These are phyloP conservation scores for Apodemia hepburni DNA, from an alignment of 2,888 invertebrate genomes.

Conservation along the genomic window DNA sequence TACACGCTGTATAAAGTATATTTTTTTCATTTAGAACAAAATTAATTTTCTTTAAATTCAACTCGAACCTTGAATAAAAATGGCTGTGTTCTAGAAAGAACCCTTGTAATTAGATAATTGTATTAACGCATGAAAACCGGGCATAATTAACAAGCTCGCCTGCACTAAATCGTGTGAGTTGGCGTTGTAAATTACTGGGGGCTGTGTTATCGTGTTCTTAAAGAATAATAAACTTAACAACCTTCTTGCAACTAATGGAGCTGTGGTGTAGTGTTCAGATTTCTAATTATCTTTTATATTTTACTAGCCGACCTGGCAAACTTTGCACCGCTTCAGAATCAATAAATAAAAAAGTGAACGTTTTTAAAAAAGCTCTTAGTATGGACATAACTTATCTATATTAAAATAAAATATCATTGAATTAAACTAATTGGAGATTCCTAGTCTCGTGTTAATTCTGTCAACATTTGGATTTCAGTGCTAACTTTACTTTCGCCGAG, in stretches of 20 bases:
- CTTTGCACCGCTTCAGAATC: too few relatives aligned
- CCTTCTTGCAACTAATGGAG: constrained; percentile 25
- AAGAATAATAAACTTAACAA: constrained; percentile 28
- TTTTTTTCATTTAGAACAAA: not conserved
- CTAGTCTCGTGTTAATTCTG: too few relatives aligned
- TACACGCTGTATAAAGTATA: too few relatives aligned
- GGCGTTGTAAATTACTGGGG: constrained; percentile 3
- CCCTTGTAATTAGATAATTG: constrained; percentile 14
- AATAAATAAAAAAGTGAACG: not conserved
- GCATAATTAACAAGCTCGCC: constrained; percentile 8
- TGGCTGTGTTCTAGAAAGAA: not conserved
- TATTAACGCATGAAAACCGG: constrained; percentile 8
- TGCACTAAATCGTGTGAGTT: constrained; percentile 15
- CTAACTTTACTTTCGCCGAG: not conserved
- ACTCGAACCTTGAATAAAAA: not conserved
- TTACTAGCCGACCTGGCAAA: not conserved
- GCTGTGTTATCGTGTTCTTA: constrained; percentile 26
- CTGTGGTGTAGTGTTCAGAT: not conserved
- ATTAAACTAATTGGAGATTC: too few relatives aligned
- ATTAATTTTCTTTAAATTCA: not conserved
- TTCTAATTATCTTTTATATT: not conserved
- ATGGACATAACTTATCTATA: too few relatives aligned
- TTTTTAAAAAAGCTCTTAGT: too few relatives aligned
- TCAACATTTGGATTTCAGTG: not conserved
- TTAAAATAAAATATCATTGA: too few relatives aligned